Base-by-base conservation (phyloP, 2,888 invertebrate genomes). In the Sycophila texana region DNA sequence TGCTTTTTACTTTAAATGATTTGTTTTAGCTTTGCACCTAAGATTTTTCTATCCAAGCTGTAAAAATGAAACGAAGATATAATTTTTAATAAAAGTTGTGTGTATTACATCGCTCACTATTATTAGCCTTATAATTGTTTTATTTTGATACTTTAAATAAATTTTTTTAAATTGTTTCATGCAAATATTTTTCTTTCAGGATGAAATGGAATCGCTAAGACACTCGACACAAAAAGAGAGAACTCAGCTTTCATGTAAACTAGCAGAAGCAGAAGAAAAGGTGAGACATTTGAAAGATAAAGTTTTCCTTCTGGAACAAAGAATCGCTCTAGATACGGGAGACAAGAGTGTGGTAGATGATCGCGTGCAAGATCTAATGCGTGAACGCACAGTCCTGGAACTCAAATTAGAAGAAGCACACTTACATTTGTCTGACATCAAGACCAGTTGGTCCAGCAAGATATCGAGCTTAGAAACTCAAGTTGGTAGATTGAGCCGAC, bases 391-490 rank as follows among this genome's bases (percentile, higher is more conserved):
- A 82, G 88, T 95, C 30, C 91, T 97, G 49, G 95, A 96, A 83
- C 93, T 96, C 81, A 94, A 96, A 85, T 90, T 97, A 78, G 95
- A 96, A 85, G 97, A 97, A 87, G 94, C 96, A 0, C 95, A 97
- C 88, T 92, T 97, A 87, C 97, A 97, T 89, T 91, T 97, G 51
- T 95, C 96, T 0, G 97, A 97, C 86, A 96, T 97, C 83, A 97
- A 98, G 89, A 96, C 96, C 0, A 96, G 96, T 0, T 97, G 97
- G 97, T 97, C 97, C 86, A 95, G 96, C 16, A 97, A 97, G 90
- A 97, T 97, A 85, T 94, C 96, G 18, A 94, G 95, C 0, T 91
- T 97, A 58, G 97, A 98, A 89, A 96, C 96, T n/a, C 97, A 98
- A 93, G 95, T 95, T 82, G 95, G 95, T 85, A 93, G 96, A 81